Conservation (phyloP, 1,140 invertebrate species). For the Amphibalanus amphitrite region DNA sequence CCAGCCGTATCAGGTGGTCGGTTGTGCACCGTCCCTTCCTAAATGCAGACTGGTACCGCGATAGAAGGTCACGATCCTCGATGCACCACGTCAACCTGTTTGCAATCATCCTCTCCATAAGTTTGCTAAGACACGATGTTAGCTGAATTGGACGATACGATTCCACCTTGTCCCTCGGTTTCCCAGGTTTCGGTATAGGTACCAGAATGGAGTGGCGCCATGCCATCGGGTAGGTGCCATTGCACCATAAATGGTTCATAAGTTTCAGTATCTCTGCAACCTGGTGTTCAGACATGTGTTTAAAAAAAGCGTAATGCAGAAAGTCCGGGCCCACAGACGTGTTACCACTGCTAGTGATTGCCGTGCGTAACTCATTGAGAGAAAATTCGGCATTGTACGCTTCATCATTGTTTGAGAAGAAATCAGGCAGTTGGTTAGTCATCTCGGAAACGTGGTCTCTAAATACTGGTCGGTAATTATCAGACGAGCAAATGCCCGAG, state of each 20-base stretch:
- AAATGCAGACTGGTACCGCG: not conserved
- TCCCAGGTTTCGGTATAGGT: not conserved
- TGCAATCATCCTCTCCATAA: not conserved
- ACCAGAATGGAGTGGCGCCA: not conserved
- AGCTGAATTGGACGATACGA: not conserved
- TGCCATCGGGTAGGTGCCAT: no score
- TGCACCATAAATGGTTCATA: no score
- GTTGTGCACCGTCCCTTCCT: not conserved
- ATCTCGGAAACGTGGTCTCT: not conserved
- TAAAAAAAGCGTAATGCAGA: not conserved
- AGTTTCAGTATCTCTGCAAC: no score
- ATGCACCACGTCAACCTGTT: not conserved
- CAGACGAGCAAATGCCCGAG: not conserved
- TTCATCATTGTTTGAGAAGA: not conserved
- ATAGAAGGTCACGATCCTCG: not conserved
- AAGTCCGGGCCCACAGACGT: not conserved
- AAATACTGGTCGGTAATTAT: not conserved
- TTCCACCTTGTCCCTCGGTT: not conserved
- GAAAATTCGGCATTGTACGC: not conserved
- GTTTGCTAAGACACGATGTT: not conserved
- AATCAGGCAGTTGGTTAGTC: not conserved
- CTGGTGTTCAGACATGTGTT: no score
- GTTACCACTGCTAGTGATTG: not conserved
- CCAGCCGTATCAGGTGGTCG: not conserved
- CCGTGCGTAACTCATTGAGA: not conserved